Conservation (phyloP, 1,140 invertebrate genomes). For the Temnothorax longispinosus region DNA sequence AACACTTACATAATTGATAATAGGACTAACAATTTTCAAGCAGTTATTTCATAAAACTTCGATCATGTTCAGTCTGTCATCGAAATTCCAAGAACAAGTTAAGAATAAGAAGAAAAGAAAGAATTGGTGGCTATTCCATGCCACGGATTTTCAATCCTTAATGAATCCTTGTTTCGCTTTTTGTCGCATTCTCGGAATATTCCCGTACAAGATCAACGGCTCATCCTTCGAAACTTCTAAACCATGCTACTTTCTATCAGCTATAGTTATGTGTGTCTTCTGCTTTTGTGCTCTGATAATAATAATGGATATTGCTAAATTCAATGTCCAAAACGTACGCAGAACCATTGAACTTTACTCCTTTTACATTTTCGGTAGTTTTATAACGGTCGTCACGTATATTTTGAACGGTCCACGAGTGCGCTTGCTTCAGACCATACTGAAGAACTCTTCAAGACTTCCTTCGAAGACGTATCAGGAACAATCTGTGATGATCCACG, state of each 20-base stretch:
- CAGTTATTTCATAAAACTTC: background rate
- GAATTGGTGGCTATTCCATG: slow-evolving; percentile 49
- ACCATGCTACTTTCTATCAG: background rate
- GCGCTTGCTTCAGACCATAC: background rate
- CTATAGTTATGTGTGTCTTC: background rate
- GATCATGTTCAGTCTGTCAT: background rate
- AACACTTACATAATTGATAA: background rate
- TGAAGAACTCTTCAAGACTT: background rate
- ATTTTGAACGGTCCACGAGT: background rate
- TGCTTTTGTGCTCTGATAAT: background rate
- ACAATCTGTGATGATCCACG: background rate
- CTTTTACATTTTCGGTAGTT: background rate
- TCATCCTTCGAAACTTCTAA: background rate
- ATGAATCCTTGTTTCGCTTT: slow-evolving; percentile 67
- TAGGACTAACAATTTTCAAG: background rate
- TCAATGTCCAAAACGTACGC: background rate
- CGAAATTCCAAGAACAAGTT: background rate
- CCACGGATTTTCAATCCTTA: slow-evolving; percentile 16
- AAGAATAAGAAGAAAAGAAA: background rate
- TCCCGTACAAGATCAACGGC: background rate
- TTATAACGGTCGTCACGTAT: background rate
- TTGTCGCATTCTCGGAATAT: slow-evolving; percentile 57
- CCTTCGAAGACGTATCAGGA: background rate
- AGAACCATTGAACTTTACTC: background rate
- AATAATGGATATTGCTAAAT: background rate